Conservation (phyloP, 1,140 invertebrate genomes). For the Rhynchophorus ferrugineus region DNA sequence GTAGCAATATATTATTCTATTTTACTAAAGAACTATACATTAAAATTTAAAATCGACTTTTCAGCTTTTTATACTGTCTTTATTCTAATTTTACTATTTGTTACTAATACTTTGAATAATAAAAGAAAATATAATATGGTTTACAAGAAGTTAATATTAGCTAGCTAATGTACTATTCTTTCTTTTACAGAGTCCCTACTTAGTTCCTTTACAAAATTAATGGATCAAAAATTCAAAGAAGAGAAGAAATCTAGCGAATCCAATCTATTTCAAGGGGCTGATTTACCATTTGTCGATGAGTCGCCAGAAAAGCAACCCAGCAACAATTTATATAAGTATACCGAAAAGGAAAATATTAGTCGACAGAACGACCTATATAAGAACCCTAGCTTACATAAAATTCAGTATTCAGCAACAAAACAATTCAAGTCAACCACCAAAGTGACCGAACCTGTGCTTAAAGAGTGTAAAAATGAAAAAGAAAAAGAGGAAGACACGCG, state of each 20-base stretch:
- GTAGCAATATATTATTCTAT: no score
- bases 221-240: slow-evolving; percentile 60
- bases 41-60: no score
- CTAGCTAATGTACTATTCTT: no score
- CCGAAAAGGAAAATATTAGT: slow-evolving; percentile 36
- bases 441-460: slow-evolving; percentile 25
- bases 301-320: slow-evolving; percentile 9
- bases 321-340: neutral
- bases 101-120: no score
- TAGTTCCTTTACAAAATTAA: slow-evolving; percentile 60
- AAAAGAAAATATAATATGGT: no score
- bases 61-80: no score
- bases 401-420: slow-evolving; percentile 25
- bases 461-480: slow-evolving; percentile 33
- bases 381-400: slow-evolving; percentile 41
- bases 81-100: no score
- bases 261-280: slow-evolving; percentile 27
- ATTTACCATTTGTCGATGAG: slow-evolving; percentile 49
- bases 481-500: slow-evolving; percentile 39
- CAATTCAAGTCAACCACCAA: slow-evolving; percentile 8
- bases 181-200: slow-evolving; percentile 22
- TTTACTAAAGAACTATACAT: no score
- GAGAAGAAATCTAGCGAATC: slow-evolving; percentile 8
- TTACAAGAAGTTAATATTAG: no score
- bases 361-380: slow-evolving; percentile 34